phyloP scores from a whole-genome alignment of 2,888 invertebrate species.

The Cheilosia pagana region DNA sequence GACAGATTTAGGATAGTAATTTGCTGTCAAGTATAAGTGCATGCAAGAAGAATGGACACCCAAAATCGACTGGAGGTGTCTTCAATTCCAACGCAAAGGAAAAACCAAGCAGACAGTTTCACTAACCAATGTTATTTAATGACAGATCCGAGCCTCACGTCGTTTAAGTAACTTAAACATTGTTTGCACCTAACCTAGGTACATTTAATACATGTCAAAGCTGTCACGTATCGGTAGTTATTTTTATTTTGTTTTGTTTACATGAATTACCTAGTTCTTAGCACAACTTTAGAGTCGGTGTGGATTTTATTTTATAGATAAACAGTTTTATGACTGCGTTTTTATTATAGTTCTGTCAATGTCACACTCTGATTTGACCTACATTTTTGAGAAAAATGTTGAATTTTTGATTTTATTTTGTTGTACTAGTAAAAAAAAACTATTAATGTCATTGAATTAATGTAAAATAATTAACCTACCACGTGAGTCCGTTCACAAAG shows the following conservation, averaged over 20 bases:
- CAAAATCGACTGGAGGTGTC: too few species aligned
- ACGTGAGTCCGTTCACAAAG: neutral
- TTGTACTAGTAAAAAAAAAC: neutral
- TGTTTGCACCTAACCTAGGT: too few species aligned
- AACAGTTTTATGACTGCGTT: neutral
- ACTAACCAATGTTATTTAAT: too few species aligned
- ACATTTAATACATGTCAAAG: too few species aligned
- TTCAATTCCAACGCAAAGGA: too few species aligned
- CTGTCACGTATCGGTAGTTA: neutral
- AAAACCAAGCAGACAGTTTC: too few species aligned
- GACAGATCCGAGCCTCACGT: too few species aligned
- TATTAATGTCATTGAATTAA: slow-evolving; percentile 12
- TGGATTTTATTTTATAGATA: slow-evolving; percentile 1
- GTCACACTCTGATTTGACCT: slow-evolving; percentile 9
- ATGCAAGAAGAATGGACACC: too few species aligned
- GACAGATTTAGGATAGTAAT: too few species aligned
- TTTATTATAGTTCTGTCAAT: slow-evolving; percentile 3
- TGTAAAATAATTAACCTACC: neutral
- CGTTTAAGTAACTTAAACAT: too few species aligned
- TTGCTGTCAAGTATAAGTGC: too few species aligned
- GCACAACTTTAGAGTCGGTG: neutral
- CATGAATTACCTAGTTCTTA: neutral
- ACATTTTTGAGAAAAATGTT: slow-evolving; percentile 1
- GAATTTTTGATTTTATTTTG: slow-evolving; percentile 4
- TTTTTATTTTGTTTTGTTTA: neutral